These are phyloP conservation scores for Coryphaenoides rupestris DNA, from an alignment of 2,113 vertebrate species.

Conservation along the genomic window DNA sequence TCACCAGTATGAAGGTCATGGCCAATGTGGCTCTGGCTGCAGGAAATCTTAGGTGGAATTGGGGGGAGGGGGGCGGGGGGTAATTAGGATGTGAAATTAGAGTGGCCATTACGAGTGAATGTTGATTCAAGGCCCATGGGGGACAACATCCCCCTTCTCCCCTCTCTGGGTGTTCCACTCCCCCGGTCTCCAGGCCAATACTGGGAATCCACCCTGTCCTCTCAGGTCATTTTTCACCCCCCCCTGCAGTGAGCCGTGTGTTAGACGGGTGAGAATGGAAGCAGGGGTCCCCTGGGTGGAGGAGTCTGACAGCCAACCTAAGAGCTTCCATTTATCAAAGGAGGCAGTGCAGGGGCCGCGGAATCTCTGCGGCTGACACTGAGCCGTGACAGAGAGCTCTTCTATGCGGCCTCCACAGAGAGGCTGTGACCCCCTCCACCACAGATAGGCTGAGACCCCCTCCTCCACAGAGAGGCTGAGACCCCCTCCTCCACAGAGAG, in stretches of 20 bases:
- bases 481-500: no score
- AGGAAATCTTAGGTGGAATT: slow-evolving; percentile 37
- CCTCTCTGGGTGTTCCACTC: slow-evolving; percentile 56
- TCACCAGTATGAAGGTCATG: slow-evolving; percentile 55
- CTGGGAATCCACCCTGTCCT: slow-evolving; percentile 36
- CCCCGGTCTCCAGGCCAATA: slow-evolving; percentile 17
- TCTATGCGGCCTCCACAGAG: slow-evolving; percentile 17
- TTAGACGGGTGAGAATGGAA: slow-evolving; percentile 47
- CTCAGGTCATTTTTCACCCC: slow-evolving; percentile 61
- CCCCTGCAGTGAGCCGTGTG: slow-evolving; percentile 41
- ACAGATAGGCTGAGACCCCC: no score
- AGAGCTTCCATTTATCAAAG: slow-evolving; percentile 66
- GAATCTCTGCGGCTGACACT: slow-evolving; percentile 44
- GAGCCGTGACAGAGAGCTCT: slow-evolving; percentile 28
- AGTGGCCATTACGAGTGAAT: slow-evolving; percentile 64
- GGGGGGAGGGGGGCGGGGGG: slow-evolving; percentile 23
- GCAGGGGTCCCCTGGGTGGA: slow-evolving; percentile 50
- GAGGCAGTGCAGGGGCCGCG: slow-evolving; percentile 40
- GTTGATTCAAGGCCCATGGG: slow-evolving; percentile 57
- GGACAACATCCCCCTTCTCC: slow-evolving; percentile 52
- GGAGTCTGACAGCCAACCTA: slow-evolving; percentile 52
- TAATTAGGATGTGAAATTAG: slow-evolving; percentile 68
- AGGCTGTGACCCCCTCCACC: slow-evolving; percentile 29
- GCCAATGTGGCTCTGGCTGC: slow-evolving; percentile 50
- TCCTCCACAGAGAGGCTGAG: no score